Conservation (phyloP, 2,113 vertebrate species). For the Carlito syrichta region DNA sequence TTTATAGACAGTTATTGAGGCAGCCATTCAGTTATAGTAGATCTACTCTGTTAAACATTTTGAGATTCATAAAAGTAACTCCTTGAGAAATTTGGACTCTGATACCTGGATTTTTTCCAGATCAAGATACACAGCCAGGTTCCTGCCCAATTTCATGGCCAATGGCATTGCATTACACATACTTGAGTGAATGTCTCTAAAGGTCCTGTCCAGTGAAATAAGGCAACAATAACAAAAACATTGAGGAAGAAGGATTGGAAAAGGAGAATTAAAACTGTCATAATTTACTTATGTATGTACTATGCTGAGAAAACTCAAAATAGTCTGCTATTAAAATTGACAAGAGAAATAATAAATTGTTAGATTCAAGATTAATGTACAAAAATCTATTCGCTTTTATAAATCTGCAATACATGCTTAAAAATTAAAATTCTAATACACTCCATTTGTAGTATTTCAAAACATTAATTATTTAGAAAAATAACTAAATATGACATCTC, state of each 20-base stretch:
- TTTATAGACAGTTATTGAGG: background rate
- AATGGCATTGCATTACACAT: background rate
- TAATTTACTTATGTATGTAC: background rate
- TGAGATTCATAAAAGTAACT: background rate
- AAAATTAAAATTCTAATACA: background rate
- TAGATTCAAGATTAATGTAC: background rate
- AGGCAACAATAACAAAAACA: background rate
- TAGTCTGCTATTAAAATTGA: background rate
- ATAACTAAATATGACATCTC: background rate
- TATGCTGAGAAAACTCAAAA: background rate
- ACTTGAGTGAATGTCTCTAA: background rate
- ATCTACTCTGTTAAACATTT: background rate
- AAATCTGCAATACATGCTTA: background rate
- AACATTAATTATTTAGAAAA: background rate
- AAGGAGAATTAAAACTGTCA: background rate
- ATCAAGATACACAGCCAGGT: background rate
- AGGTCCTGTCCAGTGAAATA: background rate
- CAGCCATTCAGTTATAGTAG: background rate
- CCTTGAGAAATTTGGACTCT: too few species aligned
- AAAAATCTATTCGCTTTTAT: background rate
- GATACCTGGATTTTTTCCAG: background rate
- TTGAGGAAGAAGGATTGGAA: background rate
- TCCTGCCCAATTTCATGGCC: too few species aligned
- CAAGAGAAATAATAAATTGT: background rate
- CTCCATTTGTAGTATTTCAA: background rate